phyloP scores from a whole-genome alignment of 2,888 invertebrate species.

The Volucella inanis region DNA sequence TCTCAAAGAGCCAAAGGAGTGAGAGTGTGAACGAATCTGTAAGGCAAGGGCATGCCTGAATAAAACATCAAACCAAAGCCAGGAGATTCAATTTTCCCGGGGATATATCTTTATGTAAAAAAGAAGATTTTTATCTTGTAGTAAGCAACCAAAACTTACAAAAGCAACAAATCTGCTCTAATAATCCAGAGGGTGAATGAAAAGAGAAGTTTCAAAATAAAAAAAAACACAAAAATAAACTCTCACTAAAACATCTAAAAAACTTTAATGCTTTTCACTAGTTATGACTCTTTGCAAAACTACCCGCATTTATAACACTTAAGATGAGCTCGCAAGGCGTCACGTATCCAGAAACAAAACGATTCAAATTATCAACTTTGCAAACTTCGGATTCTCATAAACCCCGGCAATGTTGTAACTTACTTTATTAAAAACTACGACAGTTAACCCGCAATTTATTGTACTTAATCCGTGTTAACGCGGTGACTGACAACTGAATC shows the following conservation, averaged over 20 bases:
- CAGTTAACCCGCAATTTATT: slow-evolving; percentile 36
- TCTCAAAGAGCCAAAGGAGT: too few species aligned
- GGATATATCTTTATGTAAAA: slow-evolving; percentile 37
- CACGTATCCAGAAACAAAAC: slow-evolving; percentile 21
- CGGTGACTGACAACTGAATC: slow-evolving; percentile 12
- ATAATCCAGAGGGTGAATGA: slow-evolving; percentile 10
- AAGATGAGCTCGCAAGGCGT: slow-evolving; percentile 28
- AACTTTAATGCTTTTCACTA: slow-evolving; percentile 25
- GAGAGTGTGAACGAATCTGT: too few species aligned
- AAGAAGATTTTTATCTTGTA: background rate
- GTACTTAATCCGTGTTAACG: slow-evolving; percentile 50
- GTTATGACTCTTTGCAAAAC: slow-evolving; percentile 33
- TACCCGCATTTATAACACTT: background rate
- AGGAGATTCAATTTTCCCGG: slow-evolving; percentile 54
- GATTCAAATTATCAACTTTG: slow-evolving; percentile 2
- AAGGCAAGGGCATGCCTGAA: slow-evolving; percentile 24
- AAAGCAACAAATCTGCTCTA: slow-evolving; percentile 4
- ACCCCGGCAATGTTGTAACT: slow-evolving; percentile 41
- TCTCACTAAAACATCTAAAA: slow-evolving; percentile 21
- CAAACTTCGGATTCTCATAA: background rate
- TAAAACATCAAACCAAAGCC: slow-evolving; percentile 50
- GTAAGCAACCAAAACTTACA: slow-evolving; percentile 23
- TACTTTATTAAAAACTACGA: slow-evolving; percentile 44
- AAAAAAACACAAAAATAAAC: background rate
- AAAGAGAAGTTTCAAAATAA: background rate